A percentile compares a stretch with the other conserved stretches of the same genome.
These are phyloP conservation scores for Pseudonaja textilis DNA, from an alignment of 2,113 vertebrate genomes.

Conservation along the genomic window DNA sequence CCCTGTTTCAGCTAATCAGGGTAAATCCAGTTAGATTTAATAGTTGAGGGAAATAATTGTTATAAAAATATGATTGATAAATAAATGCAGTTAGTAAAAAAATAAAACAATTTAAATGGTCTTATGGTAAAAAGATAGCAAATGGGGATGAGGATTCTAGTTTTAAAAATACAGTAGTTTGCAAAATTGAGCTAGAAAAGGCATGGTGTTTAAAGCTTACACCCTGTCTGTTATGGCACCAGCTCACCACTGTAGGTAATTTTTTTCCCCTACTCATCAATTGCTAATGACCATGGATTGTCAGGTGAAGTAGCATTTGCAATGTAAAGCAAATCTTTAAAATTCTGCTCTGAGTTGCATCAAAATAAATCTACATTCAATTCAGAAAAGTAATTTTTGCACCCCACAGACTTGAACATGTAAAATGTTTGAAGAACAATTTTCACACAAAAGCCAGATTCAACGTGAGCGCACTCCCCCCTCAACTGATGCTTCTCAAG, in stretches of 20 bases:
- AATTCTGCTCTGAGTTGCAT: not conserved
- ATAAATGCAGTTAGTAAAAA: not conserved
- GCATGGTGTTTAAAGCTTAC: not conserved
- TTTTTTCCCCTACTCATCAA: not conserved
- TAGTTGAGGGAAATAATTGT: not conserved
- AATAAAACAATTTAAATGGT: not conserved
- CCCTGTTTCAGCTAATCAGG: not conserved
- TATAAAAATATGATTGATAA: not conserved
- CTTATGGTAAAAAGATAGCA: not conserved
- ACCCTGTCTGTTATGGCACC: not conserved
- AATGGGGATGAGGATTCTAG: not conserved
- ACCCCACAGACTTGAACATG: not conserved
- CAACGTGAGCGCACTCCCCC: not conserved
- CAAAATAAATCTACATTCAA: not conserved
- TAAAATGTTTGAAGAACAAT: not conserved
- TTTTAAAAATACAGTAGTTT: not conserved
- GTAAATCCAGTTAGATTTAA: not conserved
- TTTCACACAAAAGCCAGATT: not conserved
- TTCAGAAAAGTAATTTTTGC: not conserved
- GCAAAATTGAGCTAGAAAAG: not conserved
- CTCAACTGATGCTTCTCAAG: not conserved
- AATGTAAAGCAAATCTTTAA: not conserved
- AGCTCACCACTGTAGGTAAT: not conserved
- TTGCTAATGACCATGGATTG: not conserved
- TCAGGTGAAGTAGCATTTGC: not conserved